These are phyloP conservation scores for Nemapogon koenigi DNA, from an alignment of 2,888 invertebrate species.

Conservation along the genomic window DNA sequence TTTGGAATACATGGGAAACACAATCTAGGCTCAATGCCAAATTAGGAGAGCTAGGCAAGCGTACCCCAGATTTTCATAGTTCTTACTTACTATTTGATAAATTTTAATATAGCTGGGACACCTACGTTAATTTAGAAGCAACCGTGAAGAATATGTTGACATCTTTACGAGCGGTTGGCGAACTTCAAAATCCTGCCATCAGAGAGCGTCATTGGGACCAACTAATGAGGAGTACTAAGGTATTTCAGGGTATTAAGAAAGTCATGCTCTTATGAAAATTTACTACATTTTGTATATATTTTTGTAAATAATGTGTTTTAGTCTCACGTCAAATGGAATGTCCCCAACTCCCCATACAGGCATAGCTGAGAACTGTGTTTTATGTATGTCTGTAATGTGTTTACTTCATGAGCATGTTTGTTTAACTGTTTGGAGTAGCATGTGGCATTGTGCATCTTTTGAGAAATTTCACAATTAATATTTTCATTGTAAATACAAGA, in stretches of 20 bases:
- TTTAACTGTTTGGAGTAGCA: no score
- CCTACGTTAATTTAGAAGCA: conserved; percentile 85
- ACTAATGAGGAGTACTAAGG: conserved; percentile 95
- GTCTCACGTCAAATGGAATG: background rate
- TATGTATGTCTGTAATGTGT: background rate
- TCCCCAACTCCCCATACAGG: no score
- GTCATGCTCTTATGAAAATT: background rate
- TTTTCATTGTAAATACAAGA: no score
- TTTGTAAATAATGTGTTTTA: conserved; percentile 5
- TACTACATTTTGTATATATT: background rate
- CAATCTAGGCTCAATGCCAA: background rate
- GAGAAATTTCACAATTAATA: no score
- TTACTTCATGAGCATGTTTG: no score
- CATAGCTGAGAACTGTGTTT: background rate
- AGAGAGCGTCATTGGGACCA: conserved; percentile 97
- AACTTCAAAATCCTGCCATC: conserved; percentile 95
- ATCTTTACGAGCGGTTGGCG: conserved; percentile 92
- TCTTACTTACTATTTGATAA: no score
- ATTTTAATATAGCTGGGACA: conserved; percentile 86
- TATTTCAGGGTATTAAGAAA: conserved; percentile 47
- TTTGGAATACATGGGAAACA: background rate
- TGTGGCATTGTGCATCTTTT: no score
- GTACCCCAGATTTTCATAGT: background rate
- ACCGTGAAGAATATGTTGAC: conserved; percentile 97
- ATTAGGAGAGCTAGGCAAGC: background rate